Evolutionary conservation across 2,888 invertebrate species (phyloP).

Genomic region (Iphiclides podalirius): DNA sequence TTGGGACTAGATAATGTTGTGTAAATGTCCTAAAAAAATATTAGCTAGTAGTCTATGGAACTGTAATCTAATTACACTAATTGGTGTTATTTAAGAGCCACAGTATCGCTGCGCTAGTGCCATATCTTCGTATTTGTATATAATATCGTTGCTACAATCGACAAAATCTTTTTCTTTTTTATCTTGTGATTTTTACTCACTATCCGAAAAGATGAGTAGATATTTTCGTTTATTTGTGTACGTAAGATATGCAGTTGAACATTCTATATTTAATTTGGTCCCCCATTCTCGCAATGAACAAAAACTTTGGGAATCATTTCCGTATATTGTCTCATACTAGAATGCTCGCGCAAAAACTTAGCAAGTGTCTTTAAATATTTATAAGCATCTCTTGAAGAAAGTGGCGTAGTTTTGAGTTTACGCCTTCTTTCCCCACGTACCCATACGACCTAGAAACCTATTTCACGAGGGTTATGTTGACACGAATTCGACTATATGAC

Average conservation of each 20-base stretch:
- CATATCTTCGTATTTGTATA: too few relatives aligned
- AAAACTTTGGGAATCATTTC: not conserved
- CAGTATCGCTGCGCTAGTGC: too few relatives aligned
- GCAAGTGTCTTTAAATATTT: constrained; percentile 19
- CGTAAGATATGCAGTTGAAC: not conserved
- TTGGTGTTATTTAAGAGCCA: too few relatives aligned
- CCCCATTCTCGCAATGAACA: not conserved
- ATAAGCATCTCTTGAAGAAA: constrained; percentile 14
- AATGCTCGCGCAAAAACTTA: constrained; percentile 4
- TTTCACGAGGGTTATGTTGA: constrained; percentile 3
- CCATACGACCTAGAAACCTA: constrained; percentile 21
- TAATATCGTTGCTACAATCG: too few relatives aligned
- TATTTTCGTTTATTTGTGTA: too few relatives aligned
- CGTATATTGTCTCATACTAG: not conserved
- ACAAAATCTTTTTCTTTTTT: too few relatives aligned
- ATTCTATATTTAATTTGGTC: not conserved
- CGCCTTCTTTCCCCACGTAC: constrained; percentile 6
- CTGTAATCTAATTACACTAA: too few relatives aligned
- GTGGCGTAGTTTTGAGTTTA: constrained; percentile 19
- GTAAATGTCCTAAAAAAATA: too few relatives aligned
- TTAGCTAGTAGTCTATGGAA: too few relatives aligned
- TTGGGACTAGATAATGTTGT: too few relatives aligned
- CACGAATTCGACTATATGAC: not conserved
- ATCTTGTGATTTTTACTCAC: too few relatives aligned
- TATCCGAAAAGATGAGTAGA: too few relatives aligned